These are phyloP conservation scores for Dolichopus griseipennis DNA, from an alignment of 2,888 invertebrate genomes.

Conservation along the genomic window DNA sequence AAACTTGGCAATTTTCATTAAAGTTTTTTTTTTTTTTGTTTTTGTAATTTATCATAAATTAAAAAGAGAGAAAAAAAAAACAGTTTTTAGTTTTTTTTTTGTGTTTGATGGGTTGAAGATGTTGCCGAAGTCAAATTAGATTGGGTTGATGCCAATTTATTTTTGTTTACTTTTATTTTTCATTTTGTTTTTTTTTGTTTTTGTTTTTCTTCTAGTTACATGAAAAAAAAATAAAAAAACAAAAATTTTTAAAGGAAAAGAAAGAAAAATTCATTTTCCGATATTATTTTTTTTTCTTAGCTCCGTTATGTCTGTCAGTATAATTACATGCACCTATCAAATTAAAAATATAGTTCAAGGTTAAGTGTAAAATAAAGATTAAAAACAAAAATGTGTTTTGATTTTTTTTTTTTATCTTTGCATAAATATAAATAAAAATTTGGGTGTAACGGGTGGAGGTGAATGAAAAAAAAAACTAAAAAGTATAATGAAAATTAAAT, in stretches of 20 bases:
- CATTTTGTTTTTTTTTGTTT: background rate
- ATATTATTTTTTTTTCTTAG: background rate
- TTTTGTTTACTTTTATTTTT: background rate
- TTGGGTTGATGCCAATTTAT: background rate
- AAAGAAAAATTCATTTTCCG: background rate
- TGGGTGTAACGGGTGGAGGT: too few species aligned
- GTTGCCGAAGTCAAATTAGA: background rate
- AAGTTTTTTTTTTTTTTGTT: background rate
- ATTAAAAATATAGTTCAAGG: conserved; percentile 6
- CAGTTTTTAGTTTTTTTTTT: background rate
- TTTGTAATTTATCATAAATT: conserved; percentile 1
- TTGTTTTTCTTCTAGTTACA: too few species aligned
- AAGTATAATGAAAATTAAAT: too few species aligned
- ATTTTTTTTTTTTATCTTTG: background rate
- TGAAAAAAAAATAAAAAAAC: too few species aligned
- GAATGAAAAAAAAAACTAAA: too few species aligned
- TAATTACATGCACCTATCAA: background rate
- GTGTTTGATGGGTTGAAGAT: background rate
- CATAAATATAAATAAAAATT: too few species aligned
- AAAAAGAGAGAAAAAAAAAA: background rate
- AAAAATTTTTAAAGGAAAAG: background rate
- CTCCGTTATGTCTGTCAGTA: conserved; percentile 8
- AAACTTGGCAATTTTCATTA: background rate
- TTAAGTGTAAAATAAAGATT: background rate
- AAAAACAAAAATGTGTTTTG: background rate